Evolutionary conservation across 2,797 vertebrate genomes (phyloP), one percentile per base, ranked within the genome.

Genomic region (Novumbra hubbsi): DNA sequence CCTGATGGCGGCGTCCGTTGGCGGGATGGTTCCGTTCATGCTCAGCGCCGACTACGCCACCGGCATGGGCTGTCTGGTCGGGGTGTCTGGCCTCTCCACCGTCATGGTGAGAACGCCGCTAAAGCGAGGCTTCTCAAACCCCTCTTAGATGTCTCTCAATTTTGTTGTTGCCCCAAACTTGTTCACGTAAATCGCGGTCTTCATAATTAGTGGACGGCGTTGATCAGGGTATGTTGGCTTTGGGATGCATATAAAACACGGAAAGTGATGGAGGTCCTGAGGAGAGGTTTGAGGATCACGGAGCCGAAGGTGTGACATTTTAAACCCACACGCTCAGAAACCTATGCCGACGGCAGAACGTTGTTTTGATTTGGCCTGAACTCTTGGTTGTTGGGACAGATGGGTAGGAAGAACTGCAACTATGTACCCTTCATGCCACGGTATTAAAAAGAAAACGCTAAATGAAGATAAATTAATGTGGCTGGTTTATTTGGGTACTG

Each of bases 71-170:
- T 92, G 90, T 32, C 84, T 91, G 5, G 1, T 92, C 16, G 88
- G 89, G 38, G 93, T 93, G 76, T 93, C 91, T 1, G 92, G 89
- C 21, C 92, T 95, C 70, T 94, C 91, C 19, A 93, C 93, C 63
- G 7, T 95, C 55, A 93, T 92, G 90, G 90, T 93, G 84, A 87
- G 73, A 21, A 38, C 19, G 19, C 38, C 12, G 38, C 60, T 57
- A 57, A 57, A 57, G 55, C 9, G 9, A 1, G 1, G 41, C 2
- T 41, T 41, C 9, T 41, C 41, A 41, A 41, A 41, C 41, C 41
- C 5, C 9, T 7, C 41, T 6, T 45, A 11, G 41, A 11, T 45
- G 41, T 45, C 11, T 45, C 12, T 14, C 0, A n/a, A n/a, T n/a
- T 45, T 12, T 12, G 41, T 11, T 45, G 41, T 14, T 1, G 41